phyloP scores from a whole-genome alignment of 2,113 vertebrate species.

The Hucho hucho region DNA sequence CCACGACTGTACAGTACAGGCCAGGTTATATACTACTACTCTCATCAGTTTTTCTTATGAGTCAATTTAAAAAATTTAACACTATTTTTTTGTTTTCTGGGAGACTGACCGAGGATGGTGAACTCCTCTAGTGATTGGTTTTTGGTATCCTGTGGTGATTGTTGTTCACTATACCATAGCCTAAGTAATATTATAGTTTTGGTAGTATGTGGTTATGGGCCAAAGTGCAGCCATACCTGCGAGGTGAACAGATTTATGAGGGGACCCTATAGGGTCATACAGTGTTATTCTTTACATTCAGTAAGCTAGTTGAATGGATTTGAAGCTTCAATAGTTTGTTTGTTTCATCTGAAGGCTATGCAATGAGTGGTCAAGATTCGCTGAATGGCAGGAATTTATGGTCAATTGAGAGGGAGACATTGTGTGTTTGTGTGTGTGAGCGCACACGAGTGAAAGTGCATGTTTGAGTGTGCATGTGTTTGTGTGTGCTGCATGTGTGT shows the following conservation, averaged over 20 bases:
- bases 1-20: too few species aligned
- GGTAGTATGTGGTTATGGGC: constrained; percentile 10
- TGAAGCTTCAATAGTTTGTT: constrained; percentile 45
- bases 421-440: not conserved
- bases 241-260: constrained; percentile 44
- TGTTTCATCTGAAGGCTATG: constrained; percentile 44
- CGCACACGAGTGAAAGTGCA: not conserved
- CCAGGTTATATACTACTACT: too few species aligned
- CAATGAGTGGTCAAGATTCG: constrained; percentile 44
- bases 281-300: constrained; percentile 51
- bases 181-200: not conserved
- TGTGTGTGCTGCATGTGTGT: not conserved
- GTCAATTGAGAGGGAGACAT: constrained; percentile 31
- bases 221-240: constrained; percentile 2
- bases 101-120: too few species aligned
- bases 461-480: not conserved
- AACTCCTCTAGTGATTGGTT: too few species aligned
- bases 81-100: not conserved
- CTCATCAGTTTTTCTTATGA: too few species aligned
- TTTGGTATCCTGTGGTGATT: too few species aligned
- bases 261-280: constrained; percentile 22
- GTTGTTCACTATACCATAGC: too few species aligned
- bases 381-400: constrained; percentile 21
- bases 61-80: constrained; percentile 8
- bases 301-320: constrained; percentile 39